Percentiles rank a stretch among this genome's conserved stretches.
Conservation (phyloP, 1,140 invertebrate genomes). For the Sitobion miscanthi region DNA sequence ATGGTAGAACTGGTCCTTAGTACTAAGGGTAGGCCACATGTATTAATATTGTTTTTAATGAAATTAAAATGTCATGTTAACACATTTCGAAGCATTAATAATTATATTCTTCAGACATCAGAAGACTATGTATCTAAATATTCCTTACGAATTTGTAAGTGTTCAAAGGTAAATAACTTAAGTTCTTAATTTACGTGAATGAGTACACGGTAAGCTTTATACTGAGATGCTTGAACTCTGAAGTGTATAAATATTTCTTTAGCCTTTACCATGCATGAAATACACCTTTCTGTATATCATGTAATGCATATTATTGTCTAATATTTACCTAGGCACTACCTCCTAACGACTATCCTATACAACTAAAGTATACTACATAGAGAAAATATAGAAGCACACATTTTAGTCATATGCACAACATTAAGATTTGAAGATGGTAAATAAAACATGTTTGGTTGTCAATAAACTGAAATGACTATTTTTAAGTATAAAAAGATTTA, state of each 20-base stretch:
- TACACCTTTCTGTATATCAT: not conserved
- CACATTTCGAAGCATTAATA: not conserved
- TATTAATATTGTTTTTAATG: not conserved
- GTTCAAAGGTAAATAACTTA: slow-evolving; percentile 12
- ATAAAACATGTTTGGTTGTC: no score
- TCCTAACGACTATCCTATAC: no score
- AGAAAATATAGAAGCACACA: no score
- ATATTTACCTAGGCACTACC: no score
- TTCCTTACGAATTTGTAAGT: not conserved
- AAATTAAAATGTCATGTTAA: not conserved
- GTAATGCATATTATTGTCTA: no score
- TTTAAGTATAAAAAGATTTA: no score
- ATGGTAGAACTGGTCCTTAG: not conserved
- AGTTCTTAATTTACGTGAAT: not conserved
- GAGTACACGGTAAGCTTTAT: not conserved
- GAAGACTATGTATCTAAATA: not conserved
- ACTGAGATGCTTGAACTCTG: not conserved
- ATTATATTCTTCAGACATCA: not conserved
- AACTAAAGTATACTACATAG: no score
- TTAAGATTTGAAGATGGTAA: no score
- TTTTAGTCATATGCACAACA: no score
- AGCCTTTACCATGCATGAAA: not conserved
- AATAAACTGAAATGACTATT: no score
- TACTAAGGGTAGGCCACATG: not conserved
- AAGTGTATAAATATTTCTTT: not conserved